Evolutionary conservation across 2,113 vertebrate species (phyloP), one percentile per base, ranked within the genome.

Genomic region (Hemichromis elongatus): DNA sequence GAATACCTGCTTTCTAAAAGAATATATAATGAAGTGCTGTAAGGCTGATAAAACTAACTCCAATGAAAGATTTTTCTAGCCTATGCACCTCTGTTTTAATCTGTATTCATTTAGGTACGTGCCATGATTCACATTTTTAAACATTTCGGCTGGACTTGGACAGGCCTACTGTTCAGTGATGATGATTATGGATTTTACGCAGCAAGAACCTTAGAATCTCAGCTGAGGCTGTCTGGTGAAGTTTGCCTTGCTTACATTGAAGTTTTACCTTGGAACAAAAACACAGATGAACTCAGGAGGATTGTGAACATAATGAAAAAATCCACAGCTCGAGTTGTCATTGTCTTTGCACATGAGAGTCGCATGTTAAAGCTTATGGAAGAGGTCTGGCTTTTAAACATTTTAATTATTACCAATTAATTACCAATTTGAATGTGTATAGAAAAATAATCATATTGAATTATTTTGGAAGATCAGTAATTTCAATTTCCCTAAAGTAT

Each of bases 161-260:
- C 24, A 16, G 84, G 84, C 2, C 45, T 86, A 54, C 45, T 86
- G 2, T 2, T 86, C 66, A 86, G 79, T 81, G 79, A 86, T 81
- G 84, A 86, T 77, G 84, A 86, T 30, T 86, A 86, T 30, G 84
- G 84, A 37, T 13, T 77, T 10, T 12, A 86, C 1, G 84, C 55
- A 28, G 78, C 84, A 21, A 68, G 24, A 40, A 1, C 79, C 6
- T 86, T 86, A 26, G 42, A 53, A 14, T 81, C 79, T 42, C 33
- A 86, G 18, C 24, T 85, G 2, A 50, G 12, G 33, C 6, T 10
- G 24, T 81, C 79, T 30, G 30, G 54, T 53, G 79, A 47, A 79
- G 86, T 68, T 45, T 93, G 92, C 79, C 90, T 96, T 40, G 93
- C 93, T 0, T 96, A 94, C 9, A 63, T 86, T 4, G 94, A 96